Base-by-base conservation (phyloP, 1,140 invertebrate species). In the Arctopsyche grandis region DNA sequence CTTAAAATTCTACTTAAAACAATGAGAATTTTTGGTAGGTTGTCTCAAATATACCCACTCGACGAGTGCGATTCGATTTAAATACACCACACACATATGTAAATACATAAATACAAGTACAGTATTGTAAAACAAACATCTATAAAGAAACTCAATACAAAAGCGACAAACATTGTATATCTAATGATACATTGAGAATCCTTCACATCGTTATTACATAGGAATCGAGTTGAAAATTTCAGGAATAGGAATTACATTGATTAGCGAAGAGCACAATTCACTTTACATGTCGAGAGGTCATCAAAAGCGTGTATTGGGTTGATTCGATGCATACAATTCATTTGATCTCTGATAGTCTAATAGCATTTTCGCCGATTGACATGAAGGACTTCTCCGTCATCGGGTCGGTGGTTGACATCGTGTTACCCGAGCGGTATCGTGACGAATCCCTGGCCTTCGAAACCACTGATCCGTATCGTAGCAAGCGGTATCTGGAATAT, bases 401-500 rank as follows among this genome's bases (percentile, higher is more conserved):
- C 10, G 66, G 71, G 19, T 78, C 81, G 21, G 46, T 75, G 0
- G 78, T 75, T 12, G 74, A 74, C 9, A 52, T 29, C 0, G 43
- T 46, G 56, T 80, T 80, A 79, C 24, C 76, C 66, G 81, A 80
- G 70, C 79, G 78, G 78, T 66, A 80, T 76, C 77, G 78, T 63
- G 81, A 82, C 22, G 81, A 80, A 66, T 26, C 78, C 76, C 78
- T 78, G 56, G 58, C 63, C 56, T 19, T 80, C 60, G 77, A 60
- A 22, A 26, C 52, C 19, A 76, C 78, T 74, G 81, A 79, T 22
- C 81, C 81, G 81, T 82, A 82, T 19, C 81, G 79, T 29, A 82
- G 52, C 16, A 60, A 48, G 76, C 69, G 58, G 79, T 82, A 82
- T 79, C 81, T 82, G 79, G 4, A 81, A 82, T 10, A 38, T 43